Evolutionary conservation across 2,888 invertebrate species (phyloP).

Genomic region (Eupelmus urozonus): DNA sequence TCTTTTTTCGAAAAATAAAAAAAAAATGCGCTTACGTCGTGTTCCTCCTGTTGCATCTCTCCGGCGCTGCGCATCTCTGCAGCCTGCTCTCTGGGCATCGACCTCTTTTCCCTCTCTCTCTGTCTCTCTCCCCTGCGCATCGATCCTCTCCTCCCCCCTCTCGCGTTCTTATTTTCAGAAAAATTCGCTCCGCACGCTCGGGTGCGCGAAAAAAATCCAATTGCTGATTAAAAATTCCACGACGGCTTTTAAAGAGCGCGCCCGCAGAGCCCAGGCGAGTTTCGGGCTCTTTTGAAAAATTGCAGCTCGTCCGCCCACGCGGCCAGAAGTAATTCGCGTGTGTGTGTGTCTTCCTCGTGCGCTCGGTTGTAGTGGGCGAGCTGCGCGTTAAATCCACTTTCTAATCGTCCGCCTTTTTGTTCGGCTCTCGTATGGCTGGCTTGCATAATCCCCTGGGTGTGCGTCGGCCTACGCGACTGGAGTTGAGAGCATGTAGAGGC

Average conservation of each 20-base stretch:
- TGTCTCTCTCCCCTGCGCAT: not conserved
- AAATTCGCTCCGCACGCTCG: not conserved
- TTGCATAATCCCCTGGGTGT: constrained; percentile 24
- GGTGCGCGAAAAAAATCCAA: constrained; percentile 26
- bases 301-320: constrained; percentile 27
- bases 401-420: constrained; percentile 49
- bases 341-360: not conserved
- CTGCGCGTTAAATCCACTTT: constrained; percentile 49
- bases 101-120: constrained; percentile 20
- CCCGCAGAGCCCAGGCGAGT: not conserved
- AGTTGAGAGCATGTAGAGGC: not conserved
- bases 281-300: constrained; percentile 29
- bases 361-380: not conserved
- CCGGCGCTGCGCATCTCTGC: not conserved
- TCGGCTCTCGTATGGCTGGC: not conserved
- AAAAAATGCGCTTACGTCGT: constrained; percentile 8
- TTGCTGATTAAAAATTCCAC: constrained; percentile 56
- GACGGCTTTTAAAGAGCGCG: not conserved
- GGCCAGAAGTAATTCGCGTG: not conserved
- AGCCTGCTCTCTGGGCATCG: constrained; percentile 23
- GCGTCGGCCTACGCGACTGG: not conserved
- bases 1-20: not conserved
- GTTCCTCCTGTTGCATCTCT: constrained; percentile 36
- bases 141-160: not conserved
- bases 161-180: constrained; percentile 3